Evolutionary conservation across 1,140 invertebrate species (phyloP).

Genomic region (Capitella teleta): DNA sequence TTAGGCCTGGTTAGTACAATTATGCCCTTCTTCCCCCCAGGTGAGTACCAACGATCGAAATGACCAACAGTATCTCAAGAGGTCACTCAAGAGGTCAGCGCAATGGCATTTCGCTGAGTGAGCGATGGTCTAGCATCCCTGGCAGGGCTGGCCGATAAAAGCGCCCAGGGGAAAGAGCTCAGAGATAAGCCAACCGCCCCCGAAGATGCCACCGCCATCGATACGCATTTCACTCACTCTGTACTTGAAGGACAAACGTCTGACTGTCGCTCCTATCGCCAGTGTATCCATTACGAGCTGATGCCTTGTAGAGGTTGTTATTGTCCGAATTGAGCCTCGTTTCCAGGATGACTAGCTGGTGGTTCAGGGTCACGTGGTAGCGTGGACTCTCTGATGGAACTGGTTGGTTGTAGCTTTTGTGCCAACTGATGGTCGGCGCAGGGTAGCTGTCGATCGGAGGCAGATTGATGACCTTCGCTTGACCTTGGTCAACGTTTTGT

Average conservation of each 20-base stretch:
- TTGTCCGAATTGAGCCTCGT: constrained; percentile 65
- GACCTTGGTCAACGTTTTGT: constrained; percentile 59
- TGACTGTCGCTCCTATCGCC: constrained; percentile 76
- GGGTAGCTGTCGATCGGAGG: constrained; percentile 72
- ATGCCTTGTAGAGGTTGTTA: constrained; percentile 48
- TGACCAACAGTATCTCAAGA: too few species aligned
- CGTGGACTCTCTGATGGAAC: constrained; percentile 70
- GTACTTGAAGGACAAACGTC: constrained; percentile 61
- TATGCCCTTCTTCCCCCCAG: too few species aligned
- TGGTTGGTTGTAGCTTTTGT: constrained; percentile 55
- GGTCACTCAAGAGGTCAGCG: too few species aligned
- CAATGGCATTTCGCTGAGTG: too few species aligned
- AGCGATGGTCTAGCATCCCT: too few species aligned
- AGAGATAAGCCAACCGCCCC: too few species aligned
- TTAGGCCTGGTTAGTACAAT: too few species aligned
- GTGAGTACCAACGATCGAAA: too few species aligned
- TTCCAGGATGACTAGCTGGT: constrained; percentile 69
- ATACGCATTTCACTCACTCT: constrained; percentile 6
- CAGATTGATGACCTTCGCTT: constrained; percentile 67
- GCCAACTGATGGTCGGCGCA: constrained; percentile 70
- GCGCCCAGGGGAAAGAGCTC: too few species aligned
- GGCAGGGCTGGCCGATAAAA: too few species aligned
- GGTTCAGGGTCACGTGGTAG: constrained; percentile 48
- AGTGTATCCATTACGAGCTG: constrained; percentile 72
- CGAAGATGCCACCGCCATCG: too few species aligned